Percentiles rank a stretch among this genome's conserved stretches.
phyloP scores from a whole-genome alignment of 92 coral and sea anemone species.

The Palythoa grandiflora region DNA sequence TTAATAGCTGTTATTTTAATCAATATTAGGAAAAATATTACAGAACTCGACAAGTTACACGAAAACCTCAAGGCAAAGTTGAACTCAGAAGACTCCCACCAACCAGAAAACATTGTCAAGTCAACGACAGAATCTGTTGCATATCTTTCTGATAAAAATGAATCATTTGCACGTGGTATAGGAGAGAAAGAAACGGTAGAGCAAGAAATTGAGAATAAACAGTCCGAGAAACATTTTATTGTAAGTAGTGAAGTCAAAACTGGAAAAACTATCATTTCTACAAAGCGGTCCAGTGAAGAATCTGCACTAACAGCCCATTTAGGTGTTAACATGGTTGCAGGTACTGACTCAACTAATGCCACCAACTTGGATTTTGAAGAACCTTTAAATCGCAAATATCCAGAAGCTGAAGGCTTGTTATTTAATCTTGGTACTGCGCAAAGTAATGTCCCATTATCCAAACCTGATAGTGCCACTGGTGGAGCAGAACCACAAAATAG shows the following conservation, averaged over 20 bases:
- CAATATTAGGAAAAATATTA: conserved; percentile 82
- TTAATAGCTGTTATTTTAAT: not conserved
- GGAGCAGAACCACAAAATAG: not conserved
- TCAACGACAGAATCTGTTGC: not conserved
- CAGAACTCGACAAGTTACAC: conserved; percentile 85
- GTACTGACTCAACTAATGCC: not conserved
- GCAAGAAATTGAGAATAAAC: not conserved
- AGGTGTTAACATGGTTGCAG: not conserved
- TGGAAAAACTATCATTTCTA: not conserved
- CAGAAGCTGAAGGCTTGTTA: not conserved
- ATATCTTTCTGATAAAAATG: not conserved
- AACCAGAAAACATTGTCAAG: not conserved
- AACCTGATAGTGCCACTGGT: not conserved
- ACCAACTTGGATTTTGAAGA: not conserved
- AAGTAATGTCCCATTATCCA: not conserved
- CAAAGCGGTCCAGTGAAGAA: not conserved
- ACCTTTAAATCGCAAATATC: not conserved
- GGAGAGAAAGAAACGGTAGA: not conserved
- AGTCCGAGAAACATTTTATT: conserved; percentile 10
- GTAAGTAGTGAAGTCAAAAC: not conserved
- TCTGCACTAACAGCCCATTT: not conserved
- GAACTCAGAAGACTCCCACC: not conserved
- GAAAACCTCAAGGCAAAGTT: conserved; percentile 72
- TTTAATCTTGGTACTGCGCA: not conserved
- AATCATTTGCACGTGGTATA: conserved; percentile 3